Base-by-base conservation (phyloP, 2,888 invertebrate genomes). In the Tiliacea citrago region DNA sequence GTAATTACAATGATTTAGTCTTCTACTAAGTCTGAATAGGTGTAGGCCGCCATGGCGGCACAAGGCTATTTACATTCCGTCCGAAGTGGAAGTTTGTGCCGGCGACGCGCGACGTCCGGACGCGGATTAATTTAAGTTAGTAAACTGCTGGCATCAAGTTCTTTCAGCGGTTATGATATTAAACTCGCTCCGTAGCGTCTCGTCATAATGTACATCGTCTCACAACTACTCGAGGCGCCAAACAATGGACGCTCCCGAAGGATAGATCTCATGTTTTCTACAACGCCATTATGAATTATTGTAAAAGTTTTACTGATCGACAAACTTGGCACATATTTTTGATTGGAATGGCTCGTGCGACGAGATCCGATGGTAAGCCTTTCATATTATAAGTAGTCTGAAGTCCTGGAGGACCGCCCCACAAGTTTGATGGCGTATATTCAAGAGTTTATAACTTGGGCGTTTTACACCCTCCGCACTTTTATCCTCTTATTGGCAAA, bases 71-170 rank as follows among this genome's bases (percentile, higher is more conserved):
- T 75, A 75, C 75, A 82, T 75, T 83, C 68, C n/a, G 57, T 13
- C 9, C 29, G 12, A 58, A 75, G 71, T 67, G 21, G 13, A 77
- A 81, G 75, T 71, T 69, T 53, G 62, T 29, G 55, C 49, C 29
- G 66, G 45, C 39, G 45, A 18, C 51, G 62, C n/a, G 3, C 29
- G 29, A 29, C 3, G 29, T 60, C 55, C 39, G 45, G 83, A 65
- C 70, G 71, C 29, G 61, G 63, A 84, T 83, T 82, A 77, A 84
- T 84, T 82, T 79, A 82, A 84, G 66, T 84, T 84, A 69, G 74
- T 73, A 73, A 84, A 82, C 77, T 79, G 70, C 72, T 79, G 70
- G 76, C 71, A 83, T 77, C 75, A 68, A 83, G 71, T 71, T 81
- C 72, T 83, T 83, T 75, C 71, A 77, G 71, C 58, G 66, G 75